Conservation (phyloP, 1,140 invertebrate species). For the Cherax destructor region DNA sequence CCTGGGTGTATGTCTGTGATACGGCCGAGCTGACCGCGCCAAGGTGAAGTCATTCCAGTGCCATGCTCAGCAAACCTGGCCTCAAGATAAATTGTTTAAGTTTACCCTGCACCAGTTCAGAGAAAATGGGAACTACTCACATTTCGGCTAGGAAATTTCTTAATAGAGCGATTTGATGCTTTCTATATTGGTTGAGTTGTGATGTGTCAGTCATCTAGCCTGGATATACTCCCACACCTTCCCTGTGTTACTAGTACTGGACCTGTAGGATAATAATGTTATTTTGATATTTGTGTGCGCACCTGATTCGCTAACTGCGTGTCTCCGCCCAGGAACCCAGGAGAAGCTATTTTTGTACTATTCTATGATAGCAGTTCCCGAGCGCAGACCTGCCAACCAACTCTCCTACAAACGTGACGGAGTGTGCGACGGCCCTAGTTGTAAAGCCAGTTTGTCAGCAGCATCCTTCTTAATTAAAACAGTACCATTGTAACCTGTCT, state of each 20-base stretch:
- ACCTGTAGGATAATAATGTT: conserved; percentile 64
- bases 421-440: conserved; percentile 56
- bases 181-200: conserved; percentile 48
- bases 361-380: conserved; percentile 68
- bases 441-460: conserved; percentile 68
- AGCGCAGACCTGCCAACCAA: conserved; percentile 50
- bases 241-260: conserved; percentile 64
- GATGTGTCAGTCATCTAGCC: conserved; percentile 61
- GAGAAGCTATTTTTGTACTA: conserved; percentile 69
- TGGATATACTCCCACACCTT: conserved; percentile 37
- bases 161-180: conserved; percentile 44
- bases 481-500: conserved; percentile 52
- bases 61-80: conserved; percentile 45
- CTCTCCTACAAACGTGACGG: conserved; percentile 43
- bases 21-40: conserved; percentile 60
- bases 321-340: conserved; percentile 64
- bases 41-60: conserved; percentile 67
- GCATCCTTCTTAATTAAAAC: conserved; percentile 67
- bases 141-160: conserved; percentile 25
- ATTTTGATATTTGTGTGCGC: conserved; percentile 68
- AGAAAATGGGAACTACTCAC: conserved; percentile 26
- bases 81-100: background rate
- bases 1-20: conserved; percentile 68
- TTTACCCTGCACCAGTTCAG: conserved; percentile 33
- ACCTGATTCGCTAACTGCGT: conserved; percentile 58